Conservation (phyloP, 2,888 invertebrate species). For the Galerucella calmariensis region DNA sequence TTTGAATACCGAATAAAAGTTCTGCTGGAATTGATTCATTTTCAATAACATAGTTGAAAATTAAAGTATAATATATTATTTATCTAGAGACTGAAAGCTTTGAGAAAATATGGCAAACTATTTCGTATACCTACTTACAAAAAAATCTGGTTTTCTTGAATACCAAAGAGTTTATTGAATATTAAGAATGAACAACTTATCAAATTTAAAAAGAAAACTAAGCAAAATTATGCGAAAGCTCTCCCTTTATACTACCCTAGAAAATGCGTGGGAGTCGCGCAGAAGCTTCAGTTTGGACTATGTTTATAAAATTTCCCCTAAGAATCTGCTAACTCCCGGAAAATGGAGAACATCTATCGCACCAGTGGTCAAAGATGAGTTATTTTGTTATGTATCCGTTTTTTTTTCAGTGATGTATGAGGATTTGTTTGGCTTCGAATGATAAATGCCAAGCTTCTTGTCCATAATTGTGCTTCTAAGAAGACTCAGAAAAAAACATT, state of each 20-base stretch:
- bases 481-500: no score
- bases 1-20: no score
- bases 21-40: no score
- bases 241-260: constrained; percentile 35
- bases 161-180: not conserved
- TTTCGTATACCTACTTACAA: not conserved
- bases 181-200: not conserved
- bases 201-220: constrained; percentile 24
- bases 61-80: no score
- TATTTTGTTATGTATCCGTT: no score
- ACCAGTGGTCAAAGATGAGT: constrained; percentile 21
- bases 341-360: constrained; percentile 18
- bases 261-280: constrained; percentile 42
- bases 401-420: no score
- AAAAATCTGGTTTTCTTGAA: not conserved
- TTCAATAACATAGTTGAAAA: no score
- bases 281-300: constrained; percentile 22
- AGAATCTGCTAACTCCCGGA: constrained; percentile 3
- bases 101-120: no score
- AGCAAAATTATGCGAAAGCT: constrained; percentile 16
- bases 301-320: constrained; percentile 37
- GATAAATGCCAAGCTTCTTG: no score
- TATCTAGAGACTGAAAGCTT: no score
- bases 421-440: no score
- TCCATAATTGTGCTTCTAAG: no score